phyloP scores from a whole-genome alignment of 2,888 invertebrate species.

The Amphipyra berbera region DNA sequence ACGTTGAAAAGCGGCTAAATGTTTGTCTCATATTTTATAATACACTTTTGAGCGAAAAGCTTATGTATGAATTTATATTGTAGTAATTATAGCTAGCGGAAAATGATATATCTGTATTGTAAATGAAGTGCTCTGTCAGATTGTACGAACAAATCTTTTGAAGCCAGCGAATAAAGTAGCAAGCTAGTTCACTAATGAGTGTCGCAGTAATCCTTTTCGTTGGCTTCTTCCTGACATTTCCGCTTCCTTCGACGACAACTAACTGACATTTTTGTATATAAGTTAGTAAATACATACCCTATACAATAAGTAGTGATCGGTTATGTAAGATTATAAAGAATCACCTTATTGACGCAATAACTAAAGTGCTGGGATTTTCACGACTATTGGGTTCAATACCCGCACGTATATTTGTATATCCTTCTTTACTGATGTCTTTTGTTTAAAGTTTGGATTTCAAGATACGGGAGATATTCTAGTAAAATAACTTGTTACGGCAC shows the following conservation, averaged over 20 bases:
- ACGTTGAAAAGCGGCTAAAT: too few relatives aligned
- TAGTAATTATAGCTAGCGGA: neutral
- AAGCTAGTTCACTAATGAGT: conserved; percentile 36
- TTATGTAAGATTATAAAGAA: neutral
- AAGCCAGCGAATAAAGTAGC: conserved; percentile 8
- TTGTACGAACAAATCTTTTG: neutral
- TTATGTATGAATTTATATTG: too few relatives aligned
- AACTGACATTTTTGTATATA: conserved; percentile 10
- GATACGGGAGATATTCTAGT: too few relatives aligned
- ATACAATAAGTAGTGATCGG: neutral
- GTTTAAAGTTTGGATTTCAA: neutral
- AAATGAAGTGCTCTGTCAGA: conserved; percentile 1
- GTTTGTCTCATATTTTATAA: too few relatives aligned
- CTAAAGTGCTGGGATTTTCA: neutral
- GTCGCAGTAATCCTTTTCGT: conserved; percentile 27
- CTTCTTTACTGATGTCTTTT: neutral
- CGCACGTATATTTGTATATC: neutral
- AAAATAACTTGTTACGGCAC: too few relatives aligned
- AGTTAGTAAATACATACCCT: neutral
- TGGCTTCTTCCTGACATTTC: neutral
- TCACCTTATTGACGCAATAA: neutral
- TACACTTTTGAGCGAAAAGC: too few relatives aligned
- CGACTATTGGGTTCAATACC: neutral
- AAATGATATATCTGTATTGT: neutral
- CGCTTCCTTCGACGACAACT: conserved; percentile 8